phyloP scores from a whole-genome alignment of 2,888 invertebrate species.

The Eustalomyia histrio region DNA sequence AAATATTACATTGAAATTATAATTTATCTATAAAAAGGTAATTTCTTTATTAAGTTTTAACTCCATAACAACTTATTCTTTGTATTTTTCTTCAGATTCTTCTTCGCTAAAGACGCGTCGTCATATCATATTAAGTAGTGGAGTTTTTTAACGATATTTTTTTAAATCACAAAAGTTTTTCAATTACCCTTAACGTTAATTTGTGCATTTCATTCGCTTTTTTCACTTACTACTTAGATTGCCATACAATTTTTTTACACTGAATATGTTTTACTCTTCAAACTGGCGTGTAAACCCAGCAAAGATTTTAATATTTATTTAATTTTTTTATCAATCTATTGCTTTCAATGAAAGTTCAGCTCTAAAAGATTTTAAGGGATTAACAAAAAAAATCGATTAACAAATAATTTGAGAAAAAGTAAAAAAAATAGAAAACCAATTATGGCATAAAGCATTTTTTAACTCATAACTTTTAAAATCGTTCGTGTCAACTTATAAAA shows the following conservation, averaged over 20 bases:
- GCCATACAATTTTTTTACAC: constrained; percentile 22
- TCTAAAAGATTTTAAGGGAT: no score
- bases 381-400: no score
- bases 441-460: no score
- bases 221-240: constrained; percentile 29
- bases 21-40: constrained; percentile 13
- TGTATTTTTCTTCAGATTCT: not conserved
- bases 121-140: constrained; percentile 3
- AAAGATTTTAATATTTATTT: not conserved
- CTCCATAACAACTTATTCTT: constrained; percentile 9
- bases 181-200: constrained; percentile 69
- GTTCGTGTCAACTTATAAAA: no score
- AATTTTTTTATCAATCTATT: no score
- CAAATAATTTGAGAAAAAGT: no score
- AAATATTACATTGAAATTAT: not conserved
- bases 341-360: no score
- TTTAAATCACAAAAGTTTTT: constrained; percentile 70
- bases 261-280: constrained; percentile 6
- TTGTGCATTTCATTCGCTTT: constrained; percentile 47
- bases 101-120: not conserved
- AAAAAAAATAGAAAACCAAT: no score
- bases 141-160: constrained; percentile 26
- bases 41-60: constrained; percentile 18
- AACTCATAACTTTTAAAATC: no score
- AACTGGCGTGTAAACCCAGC: not conserved